Conservation (phyloP, 2,888 invertebrate species). For the Amaurobius ferox region DNA sequence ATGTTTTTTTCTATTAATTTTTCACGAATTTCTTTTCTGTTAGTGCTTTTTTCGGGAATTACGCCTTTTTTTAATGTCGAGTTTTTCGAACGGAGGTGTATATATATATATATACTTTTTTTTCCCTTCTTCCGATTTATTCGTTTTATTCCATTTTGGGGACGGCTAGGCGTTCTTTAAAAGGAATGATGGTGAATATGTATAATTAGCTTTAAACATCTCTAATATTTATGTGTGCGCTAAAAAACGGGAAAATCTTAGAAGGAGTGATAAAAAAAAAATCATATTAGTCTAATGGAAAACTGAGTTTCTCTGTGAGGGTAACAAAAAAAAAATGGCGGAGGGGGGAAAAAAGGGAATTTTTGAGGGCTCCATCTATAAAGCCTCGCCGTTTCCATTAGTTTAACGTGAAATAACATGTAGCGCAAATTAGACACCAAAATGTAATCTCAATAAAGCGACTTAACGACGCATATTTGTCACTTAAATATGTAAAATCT, state of each 20-base stretch:
- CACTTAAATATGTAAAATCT: slow-evolving; percentile 69
- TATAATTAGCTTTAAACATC: slow-evolving; percentile 72
- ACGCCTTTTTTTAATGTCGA: slow-evolving; percentile 51
- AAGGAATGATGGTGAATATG: slow-evolving; percentile 46
- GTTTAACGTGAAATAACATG: slow-evolving; percentile 47
- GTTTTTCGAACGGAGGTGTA: slow-evolving; percentile 17
- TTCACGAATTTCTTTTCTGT: slow-evolving; percentile 42
- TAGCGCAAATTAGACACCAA: slow-evolving; percentile 61
- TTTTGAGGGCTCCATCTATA: not conserved
- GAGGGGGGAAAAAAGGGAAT: not conserved
- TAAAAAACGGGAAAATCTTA: not conserved
- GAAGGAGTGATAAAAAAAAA: slow-evolving; percentile 3
- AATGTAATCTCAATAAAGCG: slow-evolving; percentile 50
- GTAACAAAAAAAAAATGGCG: slow-evolving; percentile 19
- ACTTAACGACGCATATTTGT: slow-evolving; percentile 67
- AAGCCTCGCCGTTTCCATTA: slow-evolving; percentile 55
- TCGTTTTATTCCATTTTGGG: slow-evolving; percentile 14
- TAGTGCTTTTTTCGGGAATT: slow-evolving; percentile 43
- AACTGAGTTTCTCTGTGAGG: not conserved
- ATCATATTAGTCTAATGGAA: slow-evolving; percentile 62
- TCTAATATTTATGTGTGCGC: slow-evolving; percentile 61
- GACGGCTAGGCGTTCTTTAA: not conserved
- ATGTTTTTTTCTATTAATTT: slow-evolving; percentile 36
- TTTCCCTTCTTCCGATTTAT: slow-evolving; percentile 10
- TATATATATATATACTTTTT: slow-evolving; percentile 22